Conservation (phyloP, 2,888 invertebrate species). For the Luperina nickerlii region DNA sequence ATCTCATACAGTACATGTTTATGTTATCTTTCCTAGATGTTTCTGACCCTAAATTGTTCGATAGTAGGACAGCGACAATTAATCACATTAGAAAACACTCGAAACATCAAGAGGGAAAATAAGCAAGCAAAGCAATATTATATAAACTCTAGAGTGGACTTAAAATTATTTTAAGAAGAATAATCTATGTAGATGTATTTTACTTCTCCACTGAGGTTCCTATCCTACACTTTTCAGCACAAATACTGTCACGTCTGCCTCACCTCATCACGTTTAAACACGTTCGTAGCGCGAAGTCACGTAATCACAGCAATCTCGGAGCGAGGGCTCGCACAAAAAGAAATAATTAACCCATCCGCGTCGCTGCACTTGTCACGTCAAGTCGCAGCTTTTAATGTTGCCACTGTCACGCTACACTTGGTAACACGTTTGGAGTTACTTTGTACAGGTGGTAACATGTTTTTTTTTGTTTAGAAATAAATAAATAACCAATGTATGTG, state of each 20-base stretch:
- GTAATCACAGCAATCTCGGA: constrained; percentile 85
- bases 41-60: no score
- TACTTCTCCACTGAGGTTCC: constrained; percentile 11
- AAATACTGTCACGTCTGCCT: constrained; percentile 54
- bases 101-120: no score
- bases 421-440: constrained; percentile 7
- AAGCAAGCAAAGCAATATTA: background rate
- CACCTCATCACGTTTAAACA: constrained; percentile 66
- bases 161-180: no score
- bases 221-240: background rate
- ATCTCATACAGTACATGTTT: no score
- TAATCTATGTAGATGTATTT: background rate
- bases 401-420: constrained; percentile 33
- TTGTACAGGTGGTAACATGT: constrained; percentile 1
- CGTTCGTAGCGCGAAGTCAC: constrained; percentile 74
- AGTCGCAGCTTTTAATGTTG: constrained; percentile 60
- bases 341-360: constrained; percentile 85
- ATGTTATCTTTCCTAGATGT: no score
- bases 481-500: background rate
- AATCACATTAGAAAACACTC: no score
- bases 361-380: constrained; percentile 75
- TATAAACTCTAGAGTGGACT: background rate
- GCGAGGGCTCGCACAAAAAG: constrained; percentile 82
- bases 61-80: no score
- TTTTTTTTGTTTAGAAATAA: background rate